These are phyloP conservation scores for Diplazon laetatorius DNA, from an alignment of 2,888 invertebrate species.

Conservation along the genomic window DNA sequence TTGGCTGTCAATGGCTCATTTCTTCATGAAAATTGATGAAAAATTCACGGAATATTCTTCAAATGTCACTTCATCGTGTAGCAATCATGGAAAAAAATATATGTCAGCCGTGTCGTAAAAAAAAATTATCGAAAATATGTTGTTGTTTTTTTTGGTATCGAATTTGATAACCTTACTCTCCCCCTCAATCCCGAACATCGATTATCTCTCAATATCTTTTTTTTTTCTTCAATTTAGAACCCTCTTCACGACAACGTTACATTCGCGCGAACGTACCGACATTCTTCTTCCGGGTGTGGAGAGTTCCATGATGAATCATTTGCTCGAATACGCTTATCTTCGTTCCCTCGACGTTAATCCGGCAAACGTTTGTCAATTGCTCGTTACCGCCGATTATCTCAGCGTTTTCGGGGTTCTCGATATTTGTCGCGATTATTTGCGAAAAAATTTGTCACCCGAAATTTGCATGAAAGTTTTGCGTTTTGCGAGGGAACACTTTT, in stretches of 20 bases:
- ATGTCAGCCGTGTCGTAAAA: too few species aligned
- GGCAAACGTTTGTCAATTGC: conserved; percentile 91
- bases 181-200: too few species aligned
- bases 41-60: too few species aligned
- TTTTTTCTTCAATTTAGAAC: conserved; percentile 86
- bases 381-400: conserved; percentile 94
- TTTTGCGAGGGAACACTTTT: conserved; percentile 91
- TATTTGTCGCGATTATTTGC: conserved; percentile 91
- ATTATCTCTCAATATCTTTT: not conserved
- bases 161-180: too few species aligned
- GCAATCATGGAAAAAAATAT: too few species aligned
- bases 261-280: conserved; percentile 87
- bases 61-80: too few species aligned
- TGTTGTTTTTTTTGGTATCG: conserved; percentile 5
- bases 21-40: too few species aligned
- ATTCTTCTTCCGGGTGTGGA: conserved; percentile 91
- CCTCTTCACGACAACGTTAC: conserved; percentile 91
- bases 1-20: too few species aligned
- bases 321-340: conserved; percentile 94
- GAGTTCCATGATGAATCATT: conserved; percentile 89
- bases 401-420: conserved; percentile 92
- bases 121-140: too few species aligned
- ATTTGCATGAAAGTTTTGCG: conserved; percentile 94
- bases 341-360: conserved; percentile 89
- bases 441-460: conserved; percentile 87